Evolutionary conservation across 1,140 invertebrate species (phyloP), one percentile per base, ranked within the genome.

Genomic region (Panagrolaimus sp.): DNA sequence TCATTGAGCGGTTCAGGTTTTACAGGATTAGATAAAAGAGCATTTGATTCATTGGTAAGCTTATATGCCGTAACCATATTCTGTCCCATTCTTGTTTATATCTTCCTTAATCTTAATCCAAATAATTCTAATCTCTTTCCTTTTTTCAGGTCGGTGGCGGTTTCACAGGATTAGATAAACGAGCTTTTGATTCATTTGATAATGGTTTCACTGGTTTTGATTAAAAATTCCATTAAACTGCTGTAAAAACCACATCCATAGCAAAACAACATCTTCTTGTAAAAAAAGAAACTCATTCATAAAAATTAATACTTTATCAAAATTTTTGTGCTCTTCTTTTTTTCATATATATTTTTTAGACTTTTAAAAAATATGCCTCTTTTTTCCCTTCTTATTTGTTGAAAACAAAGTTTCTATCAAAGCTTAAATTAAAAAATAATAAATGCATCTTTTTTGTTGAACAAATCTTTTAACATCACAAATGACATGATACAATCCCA

Each of bases 41-140:
- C 67, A 27, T 68, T 68, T 42, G 67, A 68, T 64, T 68, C 67
- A 9, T 5, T 66, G 31, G 53, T 65, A 67, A 66, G 66, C 46
- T 16, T 4, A 38, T 38, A n/a, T n/a, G n/a, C n/a, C n/a, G n/a
- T n/a, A n/a, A n/a, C n/a, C n/a, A n/a, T n/a, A n/a, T n/a, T n/a
- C n/a, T n/a, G n/a, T n/a, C n/a, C n/a, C n/a, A n/a, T n/a, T n/a
- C n/a, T n/a, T n/a, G n/a, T n/a, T n/a, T n/a, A n/a, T n/a, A n/a
- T n/a, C n/a, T n/a, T n/a, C n/a, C n/a, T n/a, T n/a, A n/a, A n/a
- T n/a, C n/a, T 11, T 20, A 25, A 43, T n/a, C 63, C 23, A 8
- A 27, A 11, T 5, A 27, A 3, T 38, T n/a, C n/a, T n/a, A n/a
- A n/a, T n/a, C n/a, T n/a, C n/a, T n/a, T n/a, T n/a, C n/a, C 31